A percentile compares a stretch with the other conserved stretches of the same genome.
Conservation (phyloP, 1,140 invertebrate species). For the Apis florea region DNA sequence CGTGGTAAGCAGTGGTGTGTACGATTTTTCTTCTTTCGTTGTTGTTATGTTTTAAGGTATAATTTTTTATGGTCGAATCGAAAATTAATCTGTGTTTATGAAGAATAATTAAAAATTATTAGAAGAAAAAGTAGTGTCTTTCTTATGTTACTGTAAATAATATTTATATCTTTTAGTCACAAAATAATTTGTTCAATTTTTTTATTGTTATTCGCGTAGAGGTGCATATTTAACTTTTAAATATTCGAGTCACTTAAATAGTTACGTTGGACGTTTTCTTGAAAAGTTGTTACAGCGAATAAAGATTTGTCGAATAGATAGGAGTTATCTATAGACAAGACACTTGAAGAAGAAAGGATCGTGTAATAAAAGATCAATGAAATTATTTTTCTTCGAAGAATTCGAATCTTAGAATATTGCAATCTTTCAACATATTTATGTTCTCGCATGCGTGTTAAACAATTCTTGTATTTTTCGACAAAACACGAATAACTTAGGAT, state of each 20-base stretch:
- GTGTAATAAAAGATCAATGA: not conserved
- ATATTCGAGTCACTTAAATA: not conserved
- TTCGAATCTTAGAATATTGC: not conserved
- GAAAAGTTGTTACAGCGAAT: constrained; percentile 20
- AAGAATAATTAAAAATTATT: no score
- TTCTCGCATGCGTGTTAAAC: no score
- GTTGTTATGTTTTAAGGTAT: no score
- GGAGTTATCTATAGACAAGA: not conserved
- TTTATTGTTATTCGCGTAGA: not conserved
- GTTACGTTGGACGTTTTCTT: not conserved
- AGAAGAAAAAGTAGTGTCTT: no score
- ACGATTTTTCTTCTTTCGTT: no score
- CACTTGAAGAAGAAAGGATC: not conserved
- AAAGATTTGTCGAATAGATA: constrained; percentile 21
- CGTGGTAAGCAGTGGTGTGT: not conserved
- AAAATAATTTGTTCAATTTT: no score
- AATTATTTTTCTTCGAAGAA: not conserved
- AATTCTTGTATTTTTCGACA: no score
- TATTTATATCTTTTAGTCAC: no score
- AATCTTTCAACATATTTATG: not conserved
- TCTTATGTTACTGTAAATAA: no score
- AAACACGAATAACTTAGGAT: no score
- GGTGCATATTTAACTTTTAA: not conserved
- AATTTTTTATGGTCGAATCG: no score
- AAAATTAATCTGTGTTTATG: no score